Base-by-base conservation (phyloP, 2,797 vertebrate species). In the Chaetodon trifasciatus region DNA sequence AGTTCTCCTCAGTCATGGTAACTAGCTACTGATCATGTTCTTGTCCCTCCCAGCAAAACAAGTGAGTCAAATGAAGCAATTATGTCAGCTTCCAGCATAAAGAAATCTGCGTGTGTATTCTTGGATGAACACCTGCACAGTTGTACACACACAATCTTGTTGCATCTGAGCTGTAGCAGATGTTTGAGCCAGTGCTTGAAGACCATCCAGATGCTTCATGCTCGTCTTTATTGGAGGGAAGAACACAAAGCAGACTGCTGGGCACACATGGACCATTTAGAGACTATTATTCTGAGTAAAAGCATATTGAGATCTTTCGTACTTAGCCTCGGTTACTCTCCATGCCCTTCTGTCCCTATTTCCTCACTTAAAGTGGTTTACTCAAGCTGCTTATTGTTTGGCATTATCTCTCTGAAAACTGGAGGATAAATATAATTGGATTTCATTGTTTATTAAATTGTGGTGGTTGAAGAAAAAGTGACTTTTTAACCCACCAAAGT, bases 201-300 rank as follows among this genome's bases (percentile, higher is more conserved):
- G 76, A 86, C 68, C n/a, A 82, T 86, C 86, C 93, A 92, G 90
- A 86, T 93, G 42, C 60, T 79, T 69, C 70, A 57, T 70, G 55
- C 86, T 70, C 13, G 9, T 87, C 66, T 73, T 80, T 77, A 64
- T 62, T 50, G 62, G 46, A 63, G 87, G 74, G 46, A 64, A 69
- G 65, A 80, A 74, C 69, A 81, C 76, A 73, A 64, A 78, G 58
- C 74, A 76, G 64, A 66, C 81, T 76, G 74, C 68, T 74, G 61
- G 66, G 73, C 74, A 76, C 57, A 8, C 78, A 23, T 2, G 70
- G 78, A 81, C 56, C 52, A 87, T 90, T 90, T 82, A 88, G 47
- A 78, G 57, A 74, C 62, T 64, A 74, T 90, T 89, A 80, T 89
- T 81, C 50, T 61, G 52, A 78, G 37, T 70, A 70, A 76, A 76